Evolutionary conservation across 2,888 invertebrate genomes (phyloP), one percentile per base, ranked within the genome.

Genomic region (Hyposoter didymator): DNA sequence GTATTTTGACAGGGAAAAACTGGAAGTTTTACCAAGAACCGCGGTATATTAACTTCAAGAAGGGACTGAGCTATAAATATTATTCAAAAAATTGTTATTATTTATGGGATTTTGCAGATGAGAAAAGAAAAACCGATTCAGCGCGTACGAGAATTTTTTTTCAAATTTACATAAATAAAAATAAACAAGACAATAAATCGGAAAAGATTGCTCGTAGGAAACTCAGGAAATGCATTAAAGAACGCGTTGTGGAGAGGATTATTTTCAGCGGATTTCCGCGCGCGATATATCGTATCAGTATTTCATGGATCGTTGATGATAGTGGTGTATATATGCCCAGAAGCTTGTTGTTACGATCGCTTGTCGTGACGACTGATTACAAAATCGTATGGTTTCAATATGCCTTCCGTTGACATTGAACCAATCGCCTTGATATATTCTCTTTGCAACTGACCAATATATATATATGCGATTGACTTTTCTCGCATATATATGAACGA

Each of bases 361-460:
- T 84, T 32, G 32, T 59, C 80, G 84, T 76, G 80, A 76, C 84
- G 72, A 55, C 52, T 52, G 76, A 81, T 80, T 75, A 66, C 72
- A 76, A 75, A 82, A 66, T 72, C 70, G 62, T 67, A 79, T n/a
- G 66, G 72, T 72, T 82, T 45, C 82, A 78, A 84, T 84, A 47
- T 49, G 78, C 45, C 39, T 85, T 76, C 32, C 67, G 45, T 83
- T 85, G 85, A 85, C 85, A 85, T 85, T 85, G 85, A 85, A 83
- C 76, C 72, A 67, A 80, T 83, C 85, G 70, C 67, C 78, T 85
- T 74, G 74, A 72, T 85, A 72, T 85, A 75, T 47, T 82, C 73
- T 47, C 73, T 47, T 52, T 5, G 52, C n/a, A 14, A 74, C 49
- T 28, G 45, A 10, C 32, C 74, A 55, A 35, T 14, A 52, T 35